Evolutionary conservation across 2,888 invertebrate genomes (phyloP).

Genomic region (Terebella lapidaria): DNA sequence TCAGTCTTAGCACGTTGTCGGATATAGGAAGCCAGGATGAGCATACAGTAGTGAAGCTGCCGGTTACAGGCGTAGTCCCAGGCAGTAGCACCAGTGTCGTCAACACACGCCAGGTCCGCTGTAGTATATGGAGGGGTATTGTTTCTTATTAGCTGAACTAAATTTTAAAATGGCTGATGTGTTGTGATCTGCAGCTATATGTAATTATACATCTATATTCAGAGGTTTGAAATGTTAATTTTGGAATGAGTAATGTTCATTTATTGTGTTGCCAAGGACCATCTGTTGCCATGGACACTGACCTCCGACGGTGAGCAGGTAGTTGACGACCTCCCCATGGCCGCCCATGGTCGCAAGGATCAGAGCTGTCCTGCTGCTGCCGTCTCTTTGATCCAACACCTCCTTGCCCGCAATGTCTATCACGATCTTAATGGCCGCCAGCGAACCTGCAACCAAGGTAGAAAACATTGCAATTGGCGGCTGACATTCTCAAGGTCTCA

Average conservation of each 20-base stretch:
- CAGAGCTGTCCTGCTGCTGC: conserved; percentile 43
- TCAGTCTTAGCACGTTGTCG: conserved; percentile 30
- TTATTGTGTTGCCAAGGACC: too few species aligned
- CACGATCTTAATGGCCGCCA: conserved; percentile 44
- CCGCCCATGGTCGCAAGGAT: conserved; percentile 51
- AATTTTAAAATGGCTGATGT: too few species aligned
- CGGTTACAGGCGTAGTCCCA: conserved; percentile 50
- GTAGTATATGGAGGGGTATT: too few species aligned
- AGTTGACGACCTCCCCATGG: conserved; percentile 52
- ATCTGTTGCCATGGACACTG: too few species aligned
- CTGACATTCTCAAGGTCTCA: background rate
- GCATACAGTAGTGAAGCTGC: conserved; percentile 51
- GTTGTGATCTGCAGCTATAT: too few species aligned
- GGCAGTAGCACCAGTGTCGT: conserved; percentile 44
- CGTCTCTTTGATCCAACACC: conserved; percentile 37
- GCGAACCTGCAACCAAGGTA: conserved; percentile 35
- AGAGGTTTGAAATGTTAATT: too few species aligned
- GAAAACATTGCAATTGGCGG: background rate
- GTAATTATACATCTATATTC: too few species aligned
- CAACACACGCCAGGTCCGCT: conserved; percentile 44
- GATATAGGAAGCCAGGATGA: conserved; percentile 51
- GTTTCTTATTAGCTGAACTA: too few species aligned
- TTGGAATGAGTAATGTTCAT: too few species aligned
- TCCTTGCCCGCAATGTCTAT: conserved; percentile 42
- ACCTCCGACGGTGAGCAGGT: conserved; percentile 48